Base-by-base conservation (phyloP, 1,140 invertebrate species). In the Drosophila persimilis region DNA sequence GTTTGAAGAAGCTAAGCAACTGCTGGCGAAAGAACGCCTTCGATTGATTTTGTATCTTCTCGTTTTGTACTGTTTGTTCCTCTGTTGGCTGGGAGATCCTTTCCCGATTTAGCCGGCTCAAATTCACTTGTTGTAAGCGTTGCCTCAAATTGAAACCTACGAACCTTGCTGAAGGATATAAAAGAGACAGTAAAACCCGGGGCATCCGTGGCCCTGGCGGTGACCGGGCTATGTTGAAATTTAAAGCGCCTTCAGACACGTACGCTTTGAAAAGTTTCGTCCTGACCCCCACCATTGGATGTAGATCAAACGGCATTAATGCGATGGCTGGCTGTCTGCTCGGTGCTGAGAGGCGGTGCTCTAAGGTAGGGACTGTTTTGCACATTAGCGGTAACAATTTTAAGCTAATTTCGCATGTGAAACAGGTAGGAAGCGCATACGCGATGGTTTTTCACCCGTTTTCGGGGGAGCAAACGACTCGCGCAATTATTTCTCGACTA, bases 401-500 rank as follows among this genome's bases (percentile, higher is more conserved):
- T 77, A 67, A 65, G 83, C 81, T 85, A 78, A 85, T 85, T 85
- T 77, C 73, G 77, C 81, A 85, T 85, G 81, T 81, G 81, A 63
- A 88, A 81, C 81, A 85, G 81, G 81, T 85, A 81, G 73, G 62
- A 65, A 63, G 80, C 35, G 43, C 54, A 58, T 47, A 73, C 43
- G 59, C 47, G 48, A 52, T 44, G 71, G 39, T 65, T 79, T 86
- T 86, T 73, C 29, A 13, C 79, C 65, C 71, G 71, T 77, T 85
- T 59, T 69, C 3, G 31, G 64, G 63, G 60, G 47, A 86, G 73
- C 77, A 76, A 86, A 71, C 81, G 81, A 88, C 81, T 86, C 81
- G 81, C 81, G 83, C 77, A 86, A 88, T 86, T 86, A 86, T 86
- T 86, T 77, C 81, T 76, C 73, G 77, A 85, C 81, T 77, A 66